These are phyloP conservation scores for Leuciscus idus DNA, from an alignment of 2,113 vertebrate genomes.

Conservation along the genomic window DNA sequence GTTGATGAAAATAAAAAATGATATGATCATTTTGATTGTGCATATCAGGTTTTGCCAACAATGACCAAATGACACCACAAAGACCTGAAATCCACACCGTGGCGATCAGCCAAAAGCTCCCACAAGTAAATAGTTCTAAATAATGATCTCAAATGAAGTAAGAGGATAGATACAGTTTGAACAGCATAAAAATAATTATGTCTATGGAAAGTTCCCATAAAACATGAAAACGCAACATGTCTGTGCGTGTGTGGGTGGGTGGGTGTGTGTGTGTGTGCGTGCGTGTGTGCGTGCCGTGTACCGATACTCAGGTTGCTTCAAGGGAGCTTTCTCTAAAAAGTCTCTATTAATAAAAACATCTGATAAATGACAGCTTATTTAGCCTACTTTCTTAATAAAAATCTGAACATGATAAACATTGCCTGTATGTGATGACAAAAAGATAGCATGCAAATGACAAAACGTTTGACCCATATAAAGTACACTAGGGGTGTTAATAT, in stretches of 20 bases:
- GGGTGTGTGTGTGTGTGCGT: too few relatives aligned
- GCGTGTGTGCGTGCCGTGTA: too few relatives aligned
- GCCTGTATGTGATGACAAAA: not conserved
- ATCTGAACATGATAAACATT: not conserved
- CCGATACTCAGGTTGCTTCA: not conserved
- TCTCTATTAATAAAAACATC: not conserved
- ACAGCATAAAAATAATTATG: too few relatives aligned
- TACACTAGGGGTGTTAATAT: not conserved
- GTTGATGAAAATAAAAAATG: not conserved
- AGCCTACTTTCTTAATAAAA: not conserved
- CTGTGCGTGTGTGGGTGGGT: not conserved
- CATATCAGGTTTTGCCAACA: not conserved
- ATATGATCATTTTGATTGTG: not conserved
- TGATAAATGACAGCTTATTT: not conserved
- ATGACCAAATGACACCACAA: not conserved
- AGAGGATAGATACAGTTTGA: too few relatives aligned
- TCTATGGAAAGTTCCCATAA: too few relatives aligned
- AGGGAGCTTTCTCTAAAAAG: not conserved
- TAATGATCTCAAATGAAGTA: not conserved
- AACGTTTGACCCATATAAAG: not conserved
- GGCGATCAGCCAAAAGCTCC: not conserved
- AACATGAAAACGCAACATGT: not conserved
- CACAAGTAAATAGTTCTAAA: not conserved
- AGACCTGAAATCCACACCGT: not conserved
- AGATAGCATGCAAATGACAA: not conserved